Evolutionary conservation across 2,113 vertebrate species (phyloP).

Genomic region (Mirza zaza): DNA sequence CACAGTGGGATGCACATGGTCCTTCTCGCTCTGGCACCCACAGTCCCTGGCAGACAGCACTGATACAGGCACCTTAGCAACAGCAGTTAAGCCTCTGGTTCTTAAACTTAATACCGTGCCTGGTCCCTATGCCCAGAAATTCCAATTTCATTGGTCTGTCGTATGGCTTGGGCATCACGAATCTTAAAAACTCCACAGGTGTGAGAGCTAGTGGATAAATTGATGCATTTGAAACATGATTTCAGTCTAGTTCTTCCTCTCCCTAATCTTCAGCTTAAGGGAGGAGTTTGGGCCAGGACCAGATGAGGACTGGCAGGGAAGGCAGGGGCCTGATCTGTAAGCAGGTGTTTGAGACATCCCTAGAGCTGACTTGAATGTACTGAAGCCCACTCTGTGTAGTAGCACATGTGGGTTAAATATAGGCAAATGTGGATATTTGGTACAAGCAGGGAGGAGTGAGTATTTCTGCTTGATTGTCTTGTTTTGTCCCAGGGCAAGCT

Average conservation of each 20-base stretch:
- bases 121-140: neutral
- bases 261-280: neutral
- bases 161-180: neutral
- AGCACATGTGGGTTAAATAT: neutral
- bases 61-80: neutral
- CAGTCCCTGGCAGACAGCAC: too few relatives aligned
- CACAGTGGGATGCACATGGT: accelerated
- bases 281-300: neutral
- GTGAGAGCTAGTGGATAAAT: neutral
- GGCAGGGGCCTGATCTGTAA: neutral
- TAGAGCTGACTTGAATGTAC: neutral
- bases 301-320: neutral
- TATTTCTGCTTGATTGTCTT: neutral
- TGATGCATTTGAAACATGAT: neutral
- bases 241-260: neutral
- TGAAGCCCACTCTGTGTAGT: accelerated
- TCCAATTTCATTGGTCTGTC: neutral
- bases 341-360: neutral
- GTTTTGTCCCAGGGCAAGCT: neutral
- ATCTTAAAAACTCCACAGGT: neutral
- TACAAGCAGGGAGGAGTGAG: neutral
- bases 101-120: neutral
- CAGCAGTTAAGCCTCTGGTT: neutral
- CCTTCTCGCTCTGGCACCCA: neutral
- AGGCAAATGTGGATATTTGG: neutral